Base-by-base conservation (phyloP, 1,140 invertebrate species). In the Nasonia vitripennis region DNA sequence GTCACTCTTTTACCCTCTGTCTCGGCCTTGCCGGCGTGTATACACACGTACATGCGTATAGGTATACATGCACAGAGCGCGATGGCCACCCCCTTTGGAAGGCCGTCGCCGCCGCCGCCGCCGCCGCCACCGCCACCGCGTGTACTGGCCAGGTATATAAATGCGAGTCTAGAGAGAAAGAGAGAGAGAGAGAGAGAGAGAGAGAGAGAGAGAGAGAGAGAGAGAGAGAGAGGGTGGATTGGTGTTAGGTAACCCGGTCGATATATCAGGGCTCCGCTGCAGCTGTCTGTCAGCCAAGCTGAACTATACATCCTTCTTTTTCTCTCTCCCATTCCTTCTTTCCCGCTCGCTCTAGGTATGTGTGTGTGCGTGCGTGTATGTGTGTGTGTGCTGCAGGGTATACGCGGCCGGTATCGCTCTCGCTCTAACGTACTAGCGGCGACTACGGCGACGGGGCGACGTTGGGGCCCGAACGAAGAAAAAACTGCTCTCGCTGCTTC, bases 261-360 rank as follows among this genome's bases (percentile, higher is more conserved):
- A 92, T 92, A 92, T 92, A 92, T 92, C 91, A 92, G 91, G 91
- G 91, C 90, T 91, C 91, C 90, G 91, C 88, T 92, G 91, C 91
- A 92, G 91, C 91, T 92, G 91, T 92, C 91, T 92, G 91, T 92
- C 91, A 92, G 91, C 88, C 89, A 91, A 48, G 55, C 80, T 45
- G 31, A 80, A 68, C 73, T 77, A 48, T 84, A 78, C 51, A 70
- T 84, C 55, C 89, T 89, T 91, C 91, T 55, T 27, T 81, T 14
- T 81, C 17, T 81, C 78, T 70, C 7, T 74, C 80, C 73, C 70
- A 10, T 45, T 80, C 70, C 12, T 51, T 71, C 79, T 71, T 11
- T 68, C 34, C 37, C 31, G 23, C 10, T 31, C 12, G 12, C 67
- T 70, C n/a, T 81, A 37, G 12, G 20, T 17, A n/a, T 23, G 62